Evolutionary conservation across 2,113 vertebrate species (phyloP), one percentile per base, ranked within the genome.

Genomic region (Sorex fumeus): DNA sequence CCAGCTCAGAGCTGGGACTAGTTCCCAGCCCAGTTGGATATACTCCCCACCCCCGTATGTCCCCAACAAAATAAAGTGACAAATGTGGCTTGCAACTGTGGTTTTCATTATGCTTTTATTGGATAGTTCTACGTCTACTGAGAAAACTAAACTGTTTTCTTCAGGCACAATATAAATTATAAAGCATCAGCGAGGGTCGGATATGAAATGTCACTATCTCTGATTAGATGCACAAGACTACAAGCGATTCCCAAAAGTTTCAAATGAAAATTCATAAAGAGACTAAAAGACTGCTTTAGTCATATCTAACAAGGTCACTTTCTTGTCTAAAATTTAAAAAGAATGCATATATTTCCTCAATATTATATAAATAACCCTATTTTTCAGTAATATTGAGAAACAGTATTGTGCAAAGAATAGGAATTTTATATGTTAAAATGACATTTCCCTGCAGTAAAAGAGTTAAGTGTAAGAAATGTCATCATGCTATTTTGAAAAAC

Each of bases 241-340:
- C 10, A 83, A 79, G 71, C 16, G 43, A 85, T 64, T 27, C 16
- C 15, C 5, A n/a, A 64, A 84, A 53, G 23, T 40, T 57, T 57
- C 84, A 82, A 92, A 77, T 11, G 25, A 3, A 43, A 45, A 91
- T 71, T 69, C 28, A 66, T 60, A 36, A 40, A 71, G 80, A 80
- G 60, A 72, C 6, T 43, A 88, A 69, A 88, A 1, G 62, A 50
- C 21, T 57, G 21, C 30, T 53, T 86, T 34, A 43, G 5, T 25
- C 30, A 92, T 74, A 91, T 62, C 36, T 50, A 34, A 28, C 57
- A 45, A 92, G 57, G 15, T 21, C 57, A 83, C 30, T 87, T 80
- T 84, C 57, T 78, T 81, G 43, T 74, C 76, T 69, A n/a, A 90
- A 90, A 93, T 50, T 12, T 12, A 71, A 72, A 93, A 82, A 72